phyloP scores from a whole-genome alignment of 2,113 vertebrate genomes.

The Anhinga anhinga region DNA sequence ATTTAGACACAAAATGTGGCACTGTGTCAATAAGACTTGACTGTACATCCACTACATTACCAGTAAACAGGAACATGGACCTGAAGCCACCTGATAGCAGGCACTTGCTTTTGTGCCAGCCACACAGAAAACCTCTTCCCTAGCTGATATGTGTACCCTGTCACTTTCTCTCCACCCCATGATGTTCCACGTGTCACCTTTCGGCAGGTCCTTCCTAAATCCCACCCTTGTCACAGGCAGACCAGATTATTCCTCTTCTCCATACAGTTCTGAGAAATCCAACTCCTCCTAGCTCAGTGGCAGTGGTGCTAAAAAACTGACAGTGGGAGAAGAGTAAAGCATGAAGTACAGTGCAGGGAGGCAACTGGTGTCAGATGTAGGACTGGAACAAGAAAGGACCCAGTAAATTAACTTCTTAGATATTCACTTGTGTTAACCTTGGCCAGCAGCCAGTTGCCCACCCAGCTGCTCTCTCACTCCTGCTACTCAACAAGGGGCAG shows the following conservation, averaged over 20 bases:
- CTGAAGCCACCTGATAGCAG: background rate
- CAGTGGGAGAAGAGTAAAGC: background rate
- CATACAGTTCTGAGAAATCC: background rate
- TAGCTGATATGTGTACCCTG: background rate
- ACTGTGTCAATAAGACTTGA: background rate
- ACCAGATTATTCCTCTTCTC: background rate
- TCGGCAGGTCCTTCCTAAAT: background rate
- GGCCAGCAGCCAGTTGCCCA: background rate
- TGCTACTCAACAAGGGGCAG: background rate
- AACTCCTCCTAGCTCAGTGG: background rate
- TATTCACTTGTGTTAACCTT: background rate
- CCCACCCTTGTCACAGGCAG: background rate
- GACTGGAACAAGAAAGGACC: background rate
- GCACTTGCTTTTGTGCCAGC: background rate
- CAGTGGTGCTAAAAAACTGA: background rate
- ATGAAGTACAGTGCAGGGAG: background rate
- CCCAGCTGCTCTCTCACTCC: accelerated
- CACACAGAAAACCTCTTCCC: background rate
- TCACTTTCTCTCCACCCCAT: background rate
- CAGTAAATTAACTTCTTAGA: background rate
- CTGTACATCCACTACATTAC: background rate
- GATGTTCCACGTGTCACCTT: background rate
- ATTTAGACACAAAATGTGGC: background rate
- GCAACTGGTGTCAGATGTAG: background rate
- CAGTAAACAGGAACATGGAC: background rate